These are phyloP conservation scores for Actenoides lindsayi DNA, from an alignment of 2,113 vertebrate species.

Conservation along the genomic window DNA sequence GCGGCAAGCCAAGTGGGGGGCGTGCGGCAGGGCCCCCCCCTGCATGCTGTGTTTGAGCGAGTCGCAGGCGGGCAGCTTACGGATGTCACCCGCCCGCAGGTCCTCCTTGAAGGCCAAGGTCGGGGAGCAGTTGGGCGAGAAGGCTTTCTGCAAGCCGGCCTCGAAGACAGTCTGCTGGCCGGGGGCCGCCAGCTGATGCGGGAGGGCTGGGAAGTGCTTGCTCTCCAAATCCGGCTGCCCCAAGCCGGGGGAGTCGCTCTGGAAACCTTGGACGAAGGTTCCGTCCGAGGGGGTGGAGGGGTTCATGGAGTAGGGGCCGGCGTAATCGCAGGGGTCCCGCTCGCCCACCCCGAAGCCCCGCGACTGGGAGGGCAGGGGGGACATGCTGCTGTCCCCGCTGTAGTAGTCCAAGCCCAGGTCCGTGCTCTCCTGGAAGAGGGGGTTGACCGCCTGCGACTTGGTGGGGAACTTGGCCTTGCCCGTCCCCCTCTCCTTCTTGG, in stretches of 20 bases:
- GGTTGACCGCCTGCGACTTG: conserved; percentile 80
- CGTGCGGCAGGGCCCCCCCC: conserved; percentile 68
- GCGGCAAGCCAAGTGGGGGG: conserved; percentile 81
- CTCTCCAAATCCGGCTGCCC: conserved; percentile 83
- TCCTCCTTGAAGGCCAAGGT: conserved; percentile 86
- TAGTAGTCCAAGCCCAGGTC: conserved; percentile 93
- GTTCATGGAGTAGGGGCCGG: conserved; percentile 95
- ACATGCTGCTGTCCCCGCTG: conserved; percentile 97
- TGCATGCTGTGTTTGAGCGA: conserved; percentile 84
- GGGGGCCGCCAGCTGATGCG: conserved; percentile 79
- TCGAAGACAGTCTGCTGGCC: conserved; percentile 79
- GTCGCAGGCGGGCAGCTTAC: conserved; percentile 87
- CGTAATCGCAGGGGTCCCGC: conserved; percentile 92
- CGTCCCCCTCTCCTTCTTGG: conserved; percentile 89
- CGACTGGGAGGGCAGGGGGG: conserved; percentile 90
- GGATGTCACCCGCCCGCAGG: conserved; percentile 76
- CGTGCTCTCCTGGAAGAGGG: conserved; percentile 89
- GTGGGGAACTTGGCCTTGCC: conserved; percentile 86
- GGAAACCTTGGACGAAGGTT: conserved; percentile 91
- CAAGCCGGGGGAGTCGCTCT: conserved; percentile 92
- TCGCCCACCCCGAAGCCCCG: conserved; percentile 87
- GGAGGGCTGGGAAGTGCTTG: conserved; percentile 84
- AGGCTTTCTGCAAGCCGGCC: conserved; percentile 84
- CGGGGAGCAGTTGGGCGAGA: conserved; percentile 93
- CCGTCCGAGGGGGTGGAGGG: conserved; percentile 96